Base-by-base conservation (phyloP, 2,888 invertebrate genomes). In the Netelia virgata region DNA sequence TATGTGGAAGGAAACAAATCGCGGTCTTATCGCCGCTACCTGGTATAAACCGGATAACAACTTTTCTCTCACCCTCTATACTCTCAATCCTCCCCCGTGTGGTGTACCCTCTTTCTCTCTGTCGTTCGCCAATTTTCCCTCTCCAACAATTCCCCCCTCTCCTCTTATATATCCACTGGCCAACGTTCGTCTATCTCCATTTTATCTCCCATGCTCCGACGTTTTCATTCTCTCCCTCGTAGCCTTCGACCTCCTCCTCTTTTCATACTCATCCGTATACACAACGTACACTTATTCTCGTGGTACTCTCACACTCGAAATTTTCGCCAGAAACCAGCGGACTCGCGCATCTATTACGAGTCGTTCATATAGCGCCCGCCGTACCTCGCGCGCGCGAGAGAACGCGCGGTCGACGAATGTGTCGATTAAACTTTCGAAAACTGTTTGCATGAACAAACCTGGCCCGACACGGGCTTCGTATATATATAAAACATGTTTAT, bases 341-440 rank as follows among this genome's bases (percentile, higher is more conserved):
- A 41, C 61, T 50, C 70, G 70, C 70, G 64, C 70, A 70, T 64
- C 61, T 75, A 75, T 73, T 63, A 53, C 36, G 28, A 43, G 16
- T 36, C 66, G 66, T 53, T n/a, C n/a, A 47, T 47, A 47, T 57
- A 47, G 28, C 36, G n/a, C 47, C 41, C 9, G 47, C 28, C 20
- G 63, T 73, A 81, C 68, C 73, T 84, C 3, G 68, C 75, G 43
- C 47, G 74, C 70, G 41, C 68, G 77, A 68, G 66, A 64, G 57
- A 47, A 50, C 70, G 36, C 84, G 73, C 76, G 80, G 77, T 86
- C 84, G 83, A 82, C 90, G 91, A 91, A 92, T 90, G 89, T 91
- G 89, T 90, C 91, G 91, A 92, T 92, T 92, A 93, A 93, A 92
- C 92, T 93, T 92, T 91, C 91, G 92, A 92, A 92, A 93, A 93